phyloP scores from a whole-genome alignment of 2,113 vertebrate species.

The Chroicocephalus ridibundus region DNA sequence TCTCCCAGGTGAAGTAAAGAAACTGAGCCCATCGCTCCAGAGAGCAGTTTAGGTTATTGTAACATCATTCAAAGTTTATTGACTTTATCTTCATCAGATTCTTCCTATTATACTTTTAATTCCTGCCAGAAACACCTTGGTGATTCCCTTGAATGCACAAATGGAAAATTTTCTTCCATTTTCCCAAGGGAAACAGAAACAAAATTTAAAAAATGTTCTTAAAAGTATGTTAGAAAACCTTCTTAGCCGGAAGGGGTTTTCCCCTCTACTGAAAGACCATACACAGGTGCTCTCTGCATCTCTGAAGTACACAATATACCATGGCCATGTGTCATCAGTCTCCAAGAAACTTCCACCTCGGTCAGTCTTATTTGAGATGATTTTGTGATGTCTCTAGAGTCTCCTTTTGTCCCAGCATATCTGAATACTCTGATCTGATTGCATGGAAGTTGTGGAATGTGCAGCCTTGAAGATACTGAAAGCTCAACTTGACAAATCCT shows the following conservation, averaged over 20 bases:
- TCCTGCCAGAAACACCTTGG: not conserved
- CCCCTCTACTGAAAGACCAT: not conserved
- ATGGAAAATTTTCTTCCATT: not conserved
- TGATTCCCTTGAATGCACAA: not conserved
- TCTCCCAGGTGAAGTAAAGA: slow-evolving; percentile 29
- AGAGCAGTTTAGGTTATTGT: slow-evolving; percentile 34
- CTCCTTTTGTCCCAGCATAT: not conserved
- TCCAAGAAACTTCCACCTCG: slow-evolving; percentile 18
- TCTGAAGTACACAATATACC: not conserved
- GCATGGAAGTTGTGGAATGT: not conserved
- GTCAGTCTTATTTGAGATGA: not conserved
- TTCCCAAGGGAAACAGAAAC: not conserved
- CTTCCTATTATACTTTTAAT: not conserved
- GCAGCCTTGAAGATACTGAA: not conserved
- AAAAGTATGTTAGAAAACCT: not conserved
- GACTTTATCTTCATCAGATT: not conserved
- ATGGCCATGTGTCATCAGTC: not conserved
- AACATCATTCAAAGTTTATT: not conserved
- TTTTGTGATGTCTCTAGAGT: not conserved
- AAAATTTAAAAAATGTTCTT: not conserved
- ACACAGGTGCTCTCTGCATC: not conserved
- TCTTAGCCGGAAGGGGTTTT: not conserved
- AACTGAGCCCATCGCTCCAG: not conserved
- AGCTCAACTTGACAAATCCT: not conserved
- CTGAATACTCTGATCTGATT: not conserved